Evolutionary conservation across 2,113 vertebrate species (phyloP), one percentile per base, ranked within the genome.

Genomic region (Podarcis raffonei): DNA sequence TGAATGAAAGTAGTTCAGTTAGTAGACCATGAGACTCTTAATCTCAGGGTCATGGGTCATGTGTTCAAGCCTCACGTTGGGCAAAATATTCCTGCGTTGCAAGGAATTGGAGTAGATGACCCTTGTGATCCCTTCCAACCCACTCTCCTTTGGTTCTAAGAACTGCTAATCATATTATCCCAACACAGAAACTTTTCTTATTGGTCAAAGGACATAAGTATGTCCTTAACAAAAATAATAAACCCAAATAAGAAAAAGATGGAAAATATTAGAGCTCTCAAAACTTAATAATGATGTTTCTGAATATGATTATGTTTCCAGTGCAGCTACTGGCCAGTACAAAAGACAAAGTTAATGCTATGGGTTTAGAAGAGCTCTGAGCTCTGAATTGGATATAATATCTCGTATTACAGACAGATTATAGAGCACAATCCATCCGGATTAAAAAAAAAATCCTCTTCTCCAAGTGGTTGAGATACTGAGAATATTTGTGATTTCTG

Each of bases 241-340:
- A 94, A 90, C 94, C 94, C 86, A 91, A 92, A 92, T 84, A 84
- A 87, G 87, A 93, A 91, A 95, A 84, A 92, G 85, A 93, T 88
- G 84, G 92, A 94, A 93, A 91, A 84, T 48, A 57, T 91, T 91
- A 94, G 91, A 92, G 65, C 66, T 74, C 88, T 94, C 87, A 92
- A 95, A 96, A 94, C 77, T 69, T 89, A 93, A 89, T 94, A 88
- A 94, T 92, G 92, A 85, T 79, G 62, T 91, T 94, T 93, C 66
- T 69, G 93, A 93, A 94, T 89, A 90, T 42, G 35, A 93, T 92
- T 66, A 90, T 87, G 94, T 89, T 93, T 93, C 80, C 76, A 92
- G 90, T 89, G 87, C 48, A 89, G 85, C 93, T 93, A 93, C 82
- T 92, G 84, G 87, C 89, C 90, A 84, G 53, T 94, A 93, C 93